These are phyloP conservation scores for Globodera rostochiensis DNA, from an alignment of 1,140 invertebrate species.

Conservation along the genomic window DNA sequence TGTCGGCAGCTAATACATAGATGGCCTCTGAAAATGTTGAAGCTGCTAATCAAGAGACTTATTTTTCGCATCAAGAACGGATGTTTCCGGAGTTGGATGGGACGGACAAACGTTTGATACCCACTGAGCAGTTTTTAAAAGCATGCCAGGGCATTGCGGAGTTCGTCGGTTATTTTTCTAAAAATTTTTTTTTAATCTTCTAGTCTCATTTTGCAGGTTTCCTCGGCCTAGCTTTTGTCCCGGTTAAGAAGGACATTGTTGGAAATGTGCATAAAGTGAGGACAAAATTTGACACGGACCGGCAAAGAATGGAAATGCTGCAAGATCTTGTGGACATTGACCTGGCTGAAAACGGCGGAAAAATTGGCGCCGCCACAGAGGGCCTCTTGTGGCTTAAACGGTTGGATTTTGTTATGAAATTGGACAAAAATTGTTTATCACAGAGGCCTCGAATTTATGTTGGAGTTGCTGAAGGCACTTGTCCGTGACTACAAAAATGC, in stretches of 20 bases:
- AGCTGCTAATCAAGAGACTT: slow-evolving; percentile 33
- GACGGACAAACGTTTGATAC: slow-evolving; percentile 35
- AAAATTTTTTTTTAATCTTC: slow-evolving; percentile 17
- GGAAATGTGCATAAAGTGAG: slow-evolving; percentile 52
- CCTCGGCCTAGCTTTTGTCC: slow-evolving; percentile 51
- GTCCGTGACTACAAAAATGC: slow-evolving; percentile 44
- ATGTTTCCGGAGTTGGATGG: slow-evolving; percentile 46
- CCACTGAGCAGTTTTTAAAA: slow-evolving; percentile 50
- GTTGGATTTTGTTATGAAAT: slow-evolving; percentile 25
- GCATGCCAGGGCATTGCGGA: slow-evolving; percentile 56
- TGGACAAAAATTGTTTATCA: slow-evolving; percentile 8
- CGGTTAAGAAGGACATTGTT: slow-evolving; percentile 52
- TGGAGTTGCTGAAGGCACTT: slow-evolving; percentile 41
- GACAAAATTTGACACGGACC: slow-evolving; percentile 43
- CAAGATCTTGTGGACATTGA: slow-evolving; percentile 49
- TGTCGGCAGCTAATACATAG: neutral
- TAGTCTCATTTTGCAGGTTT: slow-evolving; percentile 36
- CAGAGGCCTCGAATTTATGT: slow-evolving; percentile 52
- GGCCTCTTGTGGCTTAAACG: slow-evolving; percentile 54
- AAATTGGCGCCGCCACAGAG: slow-evolving; percentile 49
- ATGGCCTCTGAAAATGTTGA: too few relatives aligned
- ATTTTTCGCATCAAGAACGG: slow-evolving; percentile 50
- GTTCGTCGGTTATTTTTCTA: slow-evolving; percentile 41
- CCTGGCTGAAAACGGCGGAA: slow-evolving; percentile 41
- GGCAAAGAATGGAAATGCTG: slow-evolving; percentile 33